phyloP scores from a whole-genome alignment of 2,797 vertebrate genomes.

The Phataginus tricuspis region DNA sequence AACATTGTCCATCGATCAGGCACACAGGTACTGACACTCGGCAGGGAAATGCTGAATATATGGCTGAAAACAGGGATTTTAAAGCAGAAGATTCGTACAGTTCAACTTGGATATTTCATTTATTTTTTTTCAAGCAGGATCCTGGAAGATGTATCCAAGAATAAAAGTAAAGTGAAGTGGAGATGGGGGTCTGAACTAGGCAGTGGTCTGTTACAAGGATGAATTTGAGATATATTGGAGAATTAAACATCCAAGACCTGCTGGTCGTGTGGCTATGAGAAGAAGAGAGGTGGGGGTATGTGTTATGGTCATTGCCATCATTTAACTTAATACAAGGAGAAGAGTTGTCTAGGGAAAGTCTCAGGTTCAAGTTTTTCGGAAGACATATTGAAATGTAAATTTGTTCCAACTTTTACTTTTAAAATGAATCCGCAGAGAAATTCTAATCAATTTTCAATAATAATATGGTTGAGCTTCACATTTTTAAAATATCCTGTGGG shows the following conservation, averaged over 20 bases:
- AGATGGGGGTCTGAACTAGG: background rate
- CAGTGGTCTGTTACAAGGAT: background rate
- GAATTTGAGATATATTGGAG: background rate
- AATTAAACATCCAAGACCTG: background rate
- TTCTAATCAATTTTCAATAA: constrained; percentile 20
- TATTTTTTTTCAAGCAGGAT: background rate
- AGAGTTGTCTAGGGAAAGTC: background rate
- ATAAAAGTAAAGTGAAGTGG: background rate
- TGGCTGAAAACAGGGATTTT: background rate
- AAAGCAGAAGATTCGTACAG: background rate
- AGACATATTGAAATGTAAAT: background rate
- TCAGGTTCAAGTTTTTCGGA: background rate
- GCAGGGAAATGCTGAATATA: background rate
- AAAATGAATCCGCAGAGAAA: constrained; percentile 4
- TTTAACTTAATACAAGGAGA: background rate
- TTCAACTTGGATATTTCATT: background rate
- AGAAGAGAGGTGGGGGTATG: background rate
- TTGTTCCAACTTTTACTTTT: constrained; percentile 29
- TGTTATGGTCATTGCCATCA: background rate
- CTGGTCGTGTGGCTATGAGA: background rate
- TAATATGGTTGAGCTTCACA: background rate
- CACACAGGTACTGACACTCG: background rate
- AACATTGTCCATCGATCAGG: background rate
- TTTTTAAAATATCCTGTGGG: background rate
- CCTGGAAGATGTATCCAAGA: background rate